Conservation (phyloP, 2,797 vertebrate genomes). For the Neosilurus hyrtlii region DNA sequence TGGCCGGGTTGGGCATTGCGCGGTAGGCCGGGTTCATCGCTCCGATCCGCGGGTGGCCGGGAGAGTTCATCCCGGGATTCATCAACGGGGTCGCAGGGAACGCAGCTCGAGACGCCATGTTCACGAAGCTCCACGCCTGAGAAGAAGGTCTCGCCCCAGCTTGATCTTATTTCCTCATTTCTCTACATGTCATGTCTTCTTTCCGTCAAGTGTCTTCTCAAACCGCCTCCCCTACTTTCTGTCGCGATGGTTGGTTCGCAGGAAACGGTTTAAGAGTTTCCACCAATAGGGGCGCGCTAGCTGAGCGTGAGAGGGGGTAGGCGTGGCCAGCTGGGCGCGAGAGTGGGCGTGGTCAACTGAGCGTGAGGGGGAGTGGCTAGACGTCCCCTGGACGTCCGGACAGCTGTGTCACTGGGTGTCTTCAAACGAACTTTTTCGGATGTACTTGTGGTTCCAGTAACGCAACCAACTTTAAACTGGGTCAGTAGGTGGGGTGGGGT, state of each 20-base stretch:
- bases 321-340: no score
- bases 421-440: no score
- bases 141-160: not conserved
- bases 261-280: not conserved
- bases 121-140: not conserved
- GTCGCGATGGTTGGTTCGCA: constrained; percentile 14
- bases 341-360: no score
- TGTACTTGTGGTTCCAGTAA: no score
- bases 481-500: no score
- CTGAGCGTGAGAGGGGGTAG: not conserved
- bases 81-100: constrained; percentile 69
- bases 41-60: constrained; percentile 66
- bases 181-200: not conserved
- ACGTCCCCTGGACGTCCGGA: no score
- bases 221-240: not conserved
- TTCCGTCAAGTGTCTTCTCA: constrained; percentile 9
- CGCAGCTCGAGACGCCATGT: constrained; percentile 75
- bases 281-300: constrained; percentile 3
- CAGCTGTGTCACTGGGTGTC: no score
- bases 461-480: no score
- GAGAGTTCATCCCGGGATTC: constrained; percentile 65
- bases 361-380: no score
- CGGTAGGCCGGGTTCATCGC: constrained; percentile 71
- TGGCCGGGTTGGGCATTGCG: constrained; percentile 59
- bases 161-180: no score